Percentiles rank a stretch among this genome's conserved stretches.
phyloP scores from a whole-genome alignment of 2,888 invertebrate species.

The Psylliodes chrysocephalus region DNA sequence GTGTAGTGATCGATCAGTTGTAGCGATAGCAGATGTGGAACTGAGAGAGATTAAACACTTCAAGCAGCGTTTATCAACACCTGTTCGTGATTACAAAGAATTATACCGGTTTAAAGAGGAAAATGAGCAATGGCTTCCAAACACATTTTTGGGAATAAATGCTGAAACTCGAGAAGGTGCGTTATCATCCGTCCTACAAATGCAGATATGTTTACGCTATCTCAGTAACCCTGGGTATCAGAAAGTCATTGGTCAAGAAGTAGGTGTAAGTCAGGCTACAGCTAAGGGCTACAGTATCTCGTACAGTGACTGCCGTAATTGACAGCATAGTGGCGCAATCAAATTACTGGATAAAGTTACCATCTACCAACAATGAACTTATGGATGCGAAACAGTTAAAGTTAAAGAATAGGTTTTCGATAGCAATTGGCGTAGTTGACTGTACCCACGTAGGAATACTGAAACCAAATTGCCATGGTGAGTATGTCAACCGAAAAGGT shows the following conservation, averaged over 20 bases:
- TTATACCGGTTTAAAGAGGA: not conserved
- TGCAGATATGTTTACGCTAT: not conserved
- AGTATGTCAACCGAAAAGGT: too few species aligned
- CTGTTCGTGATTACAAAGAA: too few species aligned
- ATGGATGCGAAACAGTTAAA: constrained; percentile 10
- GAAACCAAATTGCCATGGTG: too few species aligned
- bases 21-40: not conserved
- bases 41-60: too few species aligned
- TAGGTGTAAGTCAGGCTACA: constrained; percentile 2
- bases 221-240: constrained; percentile 1
- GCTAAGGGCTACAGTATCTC: constrained; percentile 7
- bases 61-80: not conserved
- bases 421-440: not conserved
- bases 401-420: too few species aligned
- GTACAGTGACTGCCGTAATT: constrained; percentile 1
- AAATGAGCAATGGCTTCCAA: not conserved
- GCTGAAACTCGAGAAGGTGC: not conserved
- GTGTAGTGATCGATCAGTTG: not conserved
- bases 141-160: not conserved
- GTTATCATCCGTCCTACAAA: not conserved
- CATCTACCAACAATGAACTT: constrained; percentile 4
- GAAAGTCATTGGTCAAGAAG: not conserved
- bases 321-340: not conserved
- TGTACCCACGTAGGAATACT: too few species aligned
- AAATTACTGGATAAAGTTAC: constrained; percentile 9